Evolutionary conservation across 2,888 invertebrate genomes (phyloP).

Genomic region (Cacoxenus indagator): DNA sequence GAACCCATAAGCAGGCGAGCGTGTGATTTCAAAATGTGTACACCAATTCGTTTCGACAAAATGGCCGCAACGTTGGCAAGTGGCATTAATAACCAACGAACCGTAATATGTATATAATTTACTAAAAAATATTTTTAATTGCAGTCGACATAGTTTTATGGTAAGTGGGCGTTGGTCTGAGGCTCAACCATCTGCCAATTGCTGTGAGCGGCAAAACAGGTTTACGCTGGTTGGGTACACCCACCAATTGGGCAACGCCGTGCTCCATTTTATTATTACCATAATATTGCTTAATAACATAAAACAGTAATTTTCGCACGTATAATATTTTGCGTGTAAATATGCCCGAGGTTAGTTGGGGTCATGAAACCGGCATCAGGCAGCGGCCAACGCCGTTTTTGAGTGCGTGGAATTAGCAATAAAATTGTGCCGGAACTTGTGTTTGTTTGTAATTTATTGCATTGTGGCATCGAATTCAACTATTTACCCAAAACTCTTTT

Average conservation of each 20-base stretch:
- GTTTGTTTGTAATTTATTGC: too few species aligned
- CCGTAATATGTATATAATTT: not conserved
- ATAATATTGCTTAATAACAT: conserved; percentile 45
- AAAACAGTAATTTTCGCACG: conserved; percentile 52
- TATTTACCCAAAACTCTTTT: too few species aligned
- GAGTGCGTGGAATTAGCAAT: not conserved
- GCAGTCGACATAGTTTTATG: not conserved
- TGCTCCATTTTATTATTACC: conserved; percentile 7
- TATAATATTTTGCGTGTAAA: conserved; percentile 30
- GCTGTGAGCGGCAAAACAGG: too few species aligned
- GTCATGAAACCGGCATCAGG: not conserved
- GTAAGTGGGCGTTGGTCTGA: too few species aligned
- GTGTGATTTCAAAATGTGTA: too few species aligned
- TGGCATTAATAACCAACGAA: not conserved
- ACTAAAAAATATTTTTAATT: not conserved
- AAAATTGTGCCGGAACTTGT: not conserved
- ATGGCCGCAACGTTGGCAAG: not conserved
- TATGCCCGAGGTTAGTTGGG: conserved; percentile 6
- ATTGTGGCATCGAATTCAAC: too few species aligned
- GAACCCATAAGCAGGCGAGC: too few species aligned
- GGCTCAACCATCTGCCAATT: too few species aligned
- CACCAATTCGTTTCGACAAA: too few species aligned
- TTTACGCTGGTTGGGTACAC: too few species aligned
- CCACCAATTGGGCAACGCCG: too few species aligned
- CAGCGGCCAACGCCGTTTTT: not conserved